Conservation (phyloP, 2,888 invertebrate genomes). For the Spilarctia lutea region DNA sequence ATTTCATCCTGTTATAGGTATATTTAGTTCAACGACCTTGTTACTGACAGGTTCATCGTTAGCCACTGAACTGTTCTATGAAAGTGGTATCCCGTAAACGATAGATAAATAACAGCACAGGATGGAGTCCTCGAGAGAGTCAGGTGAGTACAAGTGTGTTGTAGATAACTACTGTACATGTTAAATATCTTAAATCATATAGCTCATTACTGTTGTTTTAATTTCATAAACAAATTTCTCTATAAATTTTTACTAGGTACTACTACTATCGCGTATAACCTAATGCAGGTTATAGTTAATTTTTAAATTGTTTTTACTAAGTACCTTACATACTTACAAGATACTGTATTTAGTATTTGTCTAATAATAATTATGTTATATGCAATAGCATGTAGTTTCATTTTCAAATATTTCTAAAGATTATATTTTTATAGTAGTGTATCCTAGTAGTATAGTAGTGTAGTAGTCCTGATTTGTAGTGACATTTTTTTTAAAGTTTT, state of each 20-base stretch:
- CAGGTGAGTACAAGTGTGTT: slow-evolving; percentile 69
- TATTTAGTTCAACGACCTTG: slow-evolving; percentile 87
- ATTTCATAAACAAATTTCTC: slow-evolving; percentile 40
- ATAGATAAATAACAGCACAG: slow-evolving; percentile 69
- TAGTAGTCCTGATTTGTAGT: background rate
- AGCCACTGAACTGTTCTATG: slow-evolving; percentile 81
- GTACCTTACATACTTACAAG: too few relatives aligned
- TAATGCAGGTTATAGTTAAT: background rate
- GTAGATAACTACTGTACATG: slow-evolving; percentile 8
- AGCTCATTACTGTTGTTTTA: slow-evolving; percentile 5
- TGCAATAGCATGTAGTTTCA: slow-evolving; percentile 11
- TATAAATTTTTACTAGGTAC: slow-evolving; percentile 20
- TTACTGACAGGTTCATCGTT: slow-evolving; percentile 86
- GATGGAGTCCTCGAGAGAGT: slow-evolving; percentile 85
- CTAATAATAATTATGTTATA: background rate
- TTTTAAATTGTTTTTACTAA: background rate
- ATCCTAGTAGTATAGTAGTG: too few relatives aligned
- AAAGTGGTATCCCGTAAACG: slow-evolving; percentile 76
- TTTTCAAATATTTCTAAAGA: slow-evolving; percentile 41
- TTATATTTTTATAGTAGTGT: too few relatives aligned
- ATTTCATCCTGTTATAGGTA: slow-evolving; percentile 74
- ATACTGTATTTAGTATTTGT: too few relatives aligned
- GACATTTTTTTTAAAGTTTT: background rate
- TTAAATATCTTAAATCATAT: slow-evolving; percentile 28
- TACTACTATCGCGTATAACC: background rate